Evolutionary conservation across 2,888 invertebrate species (phyloP).

Genomic region (Hermodice carunculata): DNA sequence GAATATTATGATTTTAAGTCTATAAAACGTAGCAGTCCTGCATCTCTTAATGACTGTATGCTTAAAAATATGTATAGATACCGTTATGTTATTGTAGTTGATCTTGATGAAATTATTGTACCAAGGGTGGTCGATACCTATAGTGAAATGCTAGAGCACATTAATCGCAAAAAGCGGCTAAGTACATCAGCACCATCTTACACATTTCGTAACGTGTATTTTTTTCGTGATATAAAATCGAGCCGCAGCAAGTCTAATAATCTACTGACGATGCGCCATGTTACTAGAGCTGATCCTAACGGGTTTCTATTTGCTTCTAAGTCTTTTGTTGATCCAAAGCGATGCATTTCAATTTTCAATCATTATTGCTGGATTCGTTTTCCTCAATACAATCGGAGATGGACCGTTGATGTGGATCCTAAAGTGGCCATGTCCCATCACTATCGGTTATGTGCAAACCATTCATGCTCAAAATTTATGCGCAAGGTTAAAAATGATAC

Average conservation of each 20-base stretch:
- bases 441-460: too few relatives aligned
- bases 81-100: conserved; percentile 25
- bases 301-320: conserved; percentile 20
- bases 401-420: conserved; percentile 14
- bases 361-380: conserved; percentile 37
- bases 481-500: too few relatives aligned
- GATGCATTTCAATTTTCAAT: conserved; percentile 38
- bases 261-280: conserved; percentile 13
- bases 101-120: conserved; percentile 39
- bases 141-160: conserved; percentile 14
- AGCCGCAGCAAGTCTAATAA: too few relatives aligned
- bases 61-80: conserved; percentile 36
- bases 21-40: conserved; percentile 29
- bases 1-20: neutral
- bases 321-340: conserved; percentile 28
- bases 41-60: conserved; percentile 44
- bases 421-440: conserved; percentile 33
- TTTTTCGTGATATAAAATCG: too few relatives aligned
- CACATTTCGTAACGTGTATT: conserved; percentile 35
- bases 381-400: neutral
- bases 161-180: conserved; percentile 15
- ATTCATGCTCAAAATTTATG: too few relatives aligned
- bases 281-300: conserved; percentile 6
- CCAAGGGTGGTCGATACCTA: conserved; percentile 30
- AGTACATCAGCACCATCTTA: conserved; percentile 25